Percentiles rank a stretch among this genome's conserved stretches.
Evolutionary conservation across 2,888 invertebrate genomes (phyloP).

Genomic region (Artemia sp.): DNA sequence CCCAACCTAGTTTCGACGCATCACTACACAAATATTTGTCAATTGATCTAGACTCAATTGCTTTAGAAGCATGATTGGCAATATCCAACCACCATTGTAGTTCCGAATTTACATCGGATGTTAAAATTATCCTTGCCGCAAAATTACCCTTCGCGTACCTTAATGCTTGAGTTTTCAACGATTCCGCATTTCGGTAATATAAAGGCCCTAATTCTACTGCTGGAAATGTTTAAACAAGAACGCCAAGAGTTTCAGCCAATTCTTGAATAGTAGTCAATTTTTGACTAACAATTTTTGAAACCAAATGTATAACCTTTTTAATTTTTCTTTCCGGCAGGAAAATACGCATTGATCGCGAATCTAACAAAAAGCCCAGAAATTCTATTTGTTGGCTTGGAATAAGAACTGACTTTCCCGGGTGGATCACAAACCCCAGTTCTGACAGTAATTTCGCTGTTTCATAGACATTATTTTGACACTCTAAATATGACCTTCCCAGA

Average conservation of each 20-base stretch:
- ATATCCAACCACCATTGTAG: background rate
- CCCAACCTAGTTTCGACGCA: background rate
- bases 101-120: background rate
- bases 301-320: background rate
- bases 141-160: background rate
- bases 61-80: background rate
- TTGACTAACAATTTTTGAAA: background rate
- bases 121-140: background rate
- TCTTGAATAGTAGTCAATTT: background rate
- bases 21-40: background rate
- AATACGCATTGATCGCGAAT: background rate
- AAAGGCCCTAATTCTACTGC: conserved; percentile 4
- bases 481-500: background rate
- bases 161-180: background rate
- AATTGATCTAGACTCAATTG: background rate
- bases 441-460: background rate
- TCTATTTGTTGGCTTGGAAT: background rate
- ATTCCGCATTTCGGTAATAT: background rate
- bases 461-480: background rate
- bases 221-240: background rate
- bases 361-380: background rate
- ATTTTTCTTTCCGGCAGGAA: background rate
- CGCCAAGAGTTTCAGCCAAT: background rate
- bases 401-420: background rate
- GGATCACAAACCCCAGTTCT: background rate